A percentile compares a stretch with the other conserved stretches of the same genome.
Evolutionary conservation across 1,140 invertebrate species (phyloP).

Genomic region (Leptopilina boulardi): DNA sequence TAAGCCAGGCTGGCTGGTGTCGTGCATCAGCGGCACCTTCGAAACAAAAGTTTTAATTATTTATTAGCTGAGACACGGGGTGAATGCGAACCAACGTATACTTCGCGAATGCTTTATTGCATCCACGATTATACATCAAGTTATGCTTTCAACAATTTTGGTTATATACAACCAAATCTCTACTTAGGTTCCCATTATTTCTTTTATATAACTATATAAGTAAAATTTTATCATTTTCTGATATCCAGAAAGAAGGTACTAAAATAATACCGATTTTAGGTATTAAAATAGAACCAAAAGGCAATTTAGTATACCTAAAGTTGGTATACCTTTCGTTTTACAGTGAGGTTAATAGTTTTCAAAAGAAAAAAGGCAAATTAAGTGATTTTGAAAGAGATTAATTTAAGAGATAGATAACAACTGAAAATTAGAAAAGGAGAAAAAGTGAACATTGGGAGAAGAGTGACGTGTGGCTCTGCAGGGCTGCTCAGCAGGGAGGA

Average conservation of each 20-base stretch:
- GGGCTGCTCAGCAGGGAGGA: slow-evolving; percentile 58
- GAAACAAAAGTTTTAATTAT: slow-evolving; percentile 77
- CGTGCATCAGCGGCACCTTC: slow-evolving; percentile 73
- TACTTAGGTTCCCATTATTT: neutral
- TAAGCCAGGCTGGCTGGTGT: slow-evolving; percentile 62
- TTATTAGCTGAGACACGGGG: slow-evolving; percentile 72
- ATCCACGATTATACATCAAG: slow-evolving; percentile 4
- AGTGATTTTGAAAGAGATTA: neutral
- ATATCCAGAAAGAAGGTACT: no score
- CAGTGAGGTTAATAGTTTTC: no score
- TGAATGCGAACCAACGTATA: slow-evolving; percentile 63
- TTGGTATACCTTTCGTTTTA: no score
- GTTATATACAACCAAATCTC: neutral
- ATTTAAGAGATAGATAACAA: neutral
- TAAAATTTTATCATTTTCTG: no score
- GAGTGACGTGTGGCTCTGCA: slow-evolving; percentile 49
- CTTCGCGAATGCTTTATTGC: slow-evolving; percentile 58
- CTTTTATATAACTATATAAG: no score
- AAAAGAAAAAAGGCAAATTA: neutral
- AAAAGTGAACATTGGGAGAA: slow-evolving; percentile 6
- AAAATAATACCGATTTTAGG: no score
- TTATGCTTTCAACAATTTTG: slow-evolving; percentile 18
- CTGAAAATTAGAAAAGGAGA: slow-evolving; percentile 24
- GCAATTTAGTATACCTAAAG: no score
- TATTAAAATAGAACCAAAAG: no score